Conservation (phyloP, 2,113 vertebrate genomes). For the Embiotoca jacksoni region DNA sequence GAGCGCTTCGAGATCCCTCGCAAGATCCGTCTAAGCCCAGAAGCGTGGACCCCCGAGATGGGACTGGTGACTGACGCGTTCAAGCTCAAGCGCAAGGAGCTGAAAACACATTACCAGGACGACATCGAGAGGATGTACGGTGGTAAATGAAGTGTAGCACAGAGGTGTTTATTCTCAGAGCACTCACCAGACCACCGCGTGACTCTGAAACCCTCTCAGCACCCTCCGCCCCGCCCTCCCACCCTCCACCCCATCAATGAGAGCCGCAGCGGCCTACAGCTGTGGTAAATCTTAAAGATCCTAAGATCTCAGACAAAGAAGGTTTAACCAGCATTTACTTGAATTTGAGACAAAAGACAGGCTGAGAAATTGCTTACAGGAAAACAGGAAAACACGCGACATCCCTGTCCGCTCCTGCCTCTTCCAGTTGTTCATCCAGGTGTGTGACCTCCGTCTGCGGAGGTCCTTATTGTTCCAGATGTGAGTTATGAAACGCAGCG, state of each 20-base stretch:
- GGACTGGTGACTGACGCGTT: conserved; percentile 97
- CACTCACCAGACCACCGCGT: conserved; percentile 36
- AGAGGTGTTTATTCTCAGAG: neutral
- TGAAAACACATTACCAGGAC: conserved; percentile 89
- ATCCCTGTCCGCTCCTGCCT: neutral
- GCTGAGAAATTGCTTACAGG: neutral
- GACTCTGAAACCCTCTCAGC: conserved; percentile 5
- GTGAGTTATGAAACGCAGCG: conserved; percentile 71
- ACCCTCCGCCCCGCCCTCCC: conserved; percentile 16
- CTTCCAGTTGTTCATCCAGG: conserved; percentile 32
- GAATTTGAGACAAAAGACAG: conserved; percentile 32
- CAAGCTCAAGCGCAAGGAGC: conserved; percentile 96
- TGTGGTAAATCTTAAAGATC: conserved; percentile 62
- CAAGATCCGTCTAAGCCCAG: conserved; percentile 92
- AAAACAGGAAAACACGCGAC: neutral
- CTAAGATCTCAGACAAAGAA: conserved; percentile 72
- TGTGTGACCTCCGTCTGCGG: conserved; percentile 33
- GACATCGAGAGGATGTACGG: conserved; percentile 96
- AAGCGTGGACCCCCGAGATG: conserved; percentile 96
- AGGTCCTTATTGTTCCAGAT: conserved; percentile 64
- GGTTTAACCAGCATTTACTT: conserved; percentile 30
- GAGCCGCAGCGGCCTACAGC: conserved; percentile 81
- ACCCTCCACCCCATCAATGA: conserved; percentile 65
- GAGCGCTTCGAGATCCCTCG: conserved; percentile 95
- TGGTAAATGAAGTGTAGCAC: conserved; percentile 74